phyloP scores from a whole-genome alignment of 1,140 invertebrate genomes.

The Heliconius himera region DNA sequence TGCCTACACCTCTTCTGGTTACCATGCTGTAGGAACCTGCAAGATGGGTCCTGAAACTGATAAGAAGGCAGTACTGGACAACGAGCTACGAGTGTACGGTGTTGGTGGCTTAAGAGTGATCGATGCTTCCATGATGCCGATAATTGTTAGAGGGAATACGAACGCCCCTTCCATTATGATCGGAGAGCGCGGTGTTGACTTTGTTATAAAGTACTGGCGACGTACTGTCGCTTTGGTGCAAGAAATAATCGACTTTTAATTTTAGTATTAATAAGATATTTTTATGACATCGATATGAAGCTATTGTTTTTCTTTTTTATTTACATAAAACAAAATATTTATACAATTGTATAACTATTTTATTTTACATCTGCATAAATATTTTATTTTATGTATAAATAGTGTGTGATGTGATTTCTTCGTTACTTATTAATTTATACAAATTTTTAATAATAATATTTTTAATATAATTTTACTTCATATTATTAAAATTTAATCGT shows the following conservation, averaged over 20 bases:
- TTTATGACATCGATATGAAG: too few relatives aligned
- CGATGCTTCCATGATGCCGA: constrained; percentile 84
- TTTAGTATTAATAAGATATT: too few relatives aligned
- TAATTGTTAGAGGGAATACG: constrained; percentile 41
- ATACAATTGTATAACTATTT: too few relatives aligned
- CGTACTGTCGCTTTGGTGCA: background rate
- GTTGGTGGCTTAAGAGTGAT: constrained; percentile 70
- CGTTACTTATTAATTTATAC: too few relatives aligned
- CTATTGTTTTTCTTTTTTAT: too few relatives aligned
- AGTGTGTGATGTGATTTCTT: too few relatives aligned
- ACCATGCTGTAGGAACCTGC: constrained; percentile 67
- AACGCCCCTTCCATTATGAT: constrained; percentile 49
- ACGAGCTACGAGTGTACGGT: constrained; percentile 85
- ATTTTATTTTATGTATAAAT: too few relatives aligned
- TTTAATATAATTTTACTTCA: too few relatives aligned
- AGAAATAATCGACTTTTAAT: background rate
- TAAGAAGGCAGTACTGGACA: constrained; percentile 76
- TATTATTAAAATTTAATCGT: too few relatives aligned
- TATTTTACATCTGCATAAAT: too few relatives aligned
- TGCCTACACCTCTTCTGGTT: constrained; percentile 85
- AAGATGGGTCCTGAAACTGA: constrained; percentile 80
- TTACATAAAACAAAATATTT: too few relatives aligned
- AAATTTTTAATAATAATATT: too few relatives aligned
- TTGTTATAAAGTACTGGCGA: constrained; percentile 48
- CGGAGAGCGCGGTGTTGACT: constrained; percentile 48